Percentiles rank a stretch among this genome's conserved stretches.
These are phyloP conservation scores for Vannuccia rotundouncinata DNA, from an alignment of 2,888 invertebrate genomes.

Conservation along the genomic window DNA sequence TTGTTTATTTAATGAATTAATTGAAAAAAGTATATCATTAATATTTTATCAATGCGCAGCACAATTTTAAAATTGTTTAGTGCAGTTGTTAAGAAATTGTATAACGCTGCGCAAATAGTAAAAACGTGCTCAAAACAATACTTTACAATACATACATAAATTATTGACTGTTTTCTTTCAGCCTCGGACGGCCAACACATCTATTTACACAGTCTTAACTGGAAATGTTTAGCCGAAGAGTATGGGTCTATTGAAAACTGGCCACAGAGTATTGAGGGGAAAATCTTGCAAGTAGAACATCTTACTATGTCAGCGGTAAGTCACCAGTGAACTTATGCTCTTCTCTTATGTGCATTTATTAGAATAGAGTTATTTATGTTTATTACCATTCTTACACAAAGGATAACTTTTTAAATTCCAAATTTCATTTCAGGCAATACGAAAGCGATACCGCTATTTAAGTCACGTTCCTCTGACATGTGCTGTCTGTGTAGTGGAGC, in stretches of 20 bases:
- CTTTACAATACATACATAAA: too few species aligned
- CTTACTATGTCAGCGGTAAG: slow-evolving; percentile 70
- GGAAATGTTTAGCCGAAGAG: slow-evolving; percentile 75
- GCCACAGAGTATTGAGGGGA: slow-evolving; percentile 68
- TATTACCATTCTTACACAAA: not conserved
- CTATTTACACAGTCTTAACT: slow-evolving; percentile 81
- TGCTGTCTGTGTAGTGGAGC: slow-evolving; percentile 80
- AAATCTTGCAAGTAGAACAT: slow-evolving; percentile 77
- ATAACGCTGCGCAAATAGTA: too few species aligned
- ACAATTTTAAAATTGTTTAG: too few species aligned
- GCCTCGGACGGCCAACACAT: slow-evolving; percentile 85
- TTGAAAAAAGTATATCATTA: too few species aligned
- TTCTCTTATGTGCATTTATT: not conserved
- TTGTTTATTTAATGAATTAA: too few species aligned
- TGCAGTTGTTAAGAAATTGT: too few species aligned
- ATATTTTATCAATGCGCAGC: too few species aligned
- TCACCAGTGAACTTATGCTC: not conserved
- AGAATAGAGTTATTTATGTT: not conserved
- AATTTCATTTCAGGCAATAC: slow-evolving; percentile 60
- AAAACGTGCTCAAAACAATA: too few species aligned
- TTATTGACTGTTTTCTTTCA: too few species aligned
- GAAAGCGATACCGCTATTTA: slow-evolving; percentile 69
- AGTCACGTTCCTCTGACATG: slow-evolving; percentile 82
- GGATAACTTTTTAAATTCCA: not conserved
- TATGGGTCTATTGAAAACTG: slow-evolving; percentile 75